Evolutionary conservation across 2,113 vertebrate genomes (phyloP), one percentile per base, ranked within the genome.

Genomic region (Rhinoderma darwinii): DNA sequence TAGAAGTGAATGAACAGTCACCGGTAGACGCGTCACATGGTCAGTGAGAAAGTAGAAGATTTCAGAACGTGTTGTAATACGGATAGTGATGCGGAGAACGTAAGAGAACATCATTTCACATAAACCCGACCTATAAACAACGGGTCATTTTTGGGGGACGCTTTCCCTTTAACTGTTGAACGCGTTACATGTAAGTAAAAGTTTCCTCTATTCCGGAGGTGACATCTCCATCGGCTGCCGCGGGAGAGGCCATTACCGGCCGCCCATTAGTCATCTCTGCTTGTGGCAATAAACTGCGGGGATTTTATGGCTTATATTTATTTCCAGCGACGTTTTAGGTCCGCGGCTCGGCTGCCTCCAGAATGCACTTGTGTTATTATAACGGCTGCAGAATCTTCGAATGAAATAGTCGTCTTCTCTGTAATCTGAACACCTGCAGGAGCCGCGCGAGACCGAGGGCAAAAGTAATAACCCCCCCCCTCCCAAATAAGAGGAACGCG

Each of bases 261-360:
- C 9, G 25, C n/a, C 44, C 75, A 77, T 77, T 77, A 77, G 41
- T 77, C 75, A 77, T 77, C 44, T 11, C 66, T 37, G 66, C 66
- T 70, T 37, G 66, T 70, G 66, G 66, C 66, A 50, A 77, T 70
- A 47, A 77, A 77, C 75, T 47, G 75, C n/a, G 8, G 44, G 44
- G 2, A 15, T 70, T 47, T 77, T 77, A 77, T 77, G n/a, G 22
- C 41, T 77, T 10, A 50, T 51, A 77, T 77, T 51, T 77, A 77
- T 77, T 30, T 77, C 75, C 44, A 77, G 27, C 14, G 44, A 27
- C 51, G 75, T 51, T 77, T 75, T 47, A 47, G 32, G 75, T 7
- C 17, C 66, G 32, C 66, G 8, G 66, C 32, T 70, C 66, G 15
- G 17, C 61, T 1, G 12, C 27, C 61, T 30, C 61, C 11, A n/a